Conservation (phyloP, 2,888 invertebrate species). For the Yponomeuta evonymella region DNA sequence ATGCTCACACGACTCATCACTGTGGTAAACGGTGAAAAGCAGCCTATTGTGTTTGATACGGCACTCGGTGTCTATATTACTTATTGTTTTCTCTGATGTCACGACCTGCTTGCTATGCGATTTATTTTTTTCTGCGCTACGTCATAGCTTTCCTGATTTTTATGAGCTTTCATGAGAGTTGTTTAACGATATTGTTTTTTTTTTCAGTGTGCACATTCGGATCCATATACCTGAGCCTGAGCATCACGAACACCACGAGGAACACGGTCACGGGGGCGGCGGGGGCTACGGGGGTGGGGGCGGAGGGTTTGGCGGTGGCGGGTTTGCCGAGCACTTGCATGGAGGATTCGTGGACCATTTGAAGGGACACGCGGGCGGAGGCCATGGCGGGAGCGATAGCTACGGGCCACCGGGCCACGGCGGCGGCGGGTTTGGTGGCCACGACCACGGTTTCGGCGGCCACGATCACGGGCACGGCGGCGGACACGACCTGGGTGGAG, state of each 20-base stretch:
- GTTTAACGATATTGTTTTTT: slow-evolving; percentile 23
- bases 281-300: slow-evolving; percentile 19
- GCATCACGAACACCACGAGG: slow-evolving; percentile 52
- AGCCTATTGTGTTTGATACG: slow-evolving; percentile 48
- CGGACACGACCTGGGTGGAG: slow-evolving; percentile 27
- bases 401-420: slow-evolving; percentile 25
- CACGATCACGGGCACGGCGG: slow-evolving; percentile 27
- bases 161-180: slow-evolving; percentile 4
- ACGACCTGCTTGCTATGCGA: slow-evolving; percentile 52
- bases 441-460: slow-evolving; percentile 29
- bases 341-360: not conserved
- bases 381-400: slow-evolving; percentile 24
- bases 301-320: slow-evolving; percentile 30
- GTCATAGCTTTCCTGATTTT: not conserved
- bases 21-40: slow-evolving; percentile 68
- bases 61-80: slow-evolving; percentile 15
- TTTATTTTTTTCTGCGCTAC: slow-evolving; percentile 24
- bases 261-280: slow-evolving; percentile 28
- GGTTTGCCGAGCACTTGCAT: slow-evolving; percentile 21
- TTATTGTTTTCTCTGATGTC: slow-evolving; percentile 46
- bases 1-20: slow-evolving; percentile 63
- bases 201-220: slow-evolving; percentile 74
- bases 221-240: slow-evolving; percentile 69
- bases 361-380: slow-evolving; percentile 28
- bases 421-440: slow-evolving; percentile 23